A percentile compares a stretch with the other conserved stretches of the same genome.
Evolutionary conservation across 2,797 vertebrate genomes (phyloP).

Genomic region (Ispidina picta): DNA sequence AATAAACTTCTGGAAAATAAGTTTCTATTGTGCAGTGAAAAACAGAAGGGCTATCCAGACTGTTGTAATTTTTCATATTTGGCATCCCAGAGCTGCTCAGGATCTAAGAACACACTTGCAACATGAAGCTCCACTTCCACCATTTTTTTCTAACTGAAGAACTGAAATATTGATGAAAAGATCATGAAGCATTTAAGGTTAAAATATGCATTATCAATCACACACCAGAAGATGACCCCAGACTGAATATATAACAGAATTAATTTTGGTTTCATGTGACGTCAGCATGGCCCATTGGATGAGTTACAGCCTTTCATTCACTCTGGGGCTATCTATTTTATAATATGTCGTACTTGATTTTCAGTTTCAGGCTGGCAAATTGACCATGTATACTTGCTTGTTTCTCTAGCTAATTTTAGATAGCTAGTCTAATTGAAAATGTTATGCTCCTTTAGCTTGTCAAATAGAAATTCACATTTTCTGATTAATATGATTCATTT

Average conservation of each 20-base stretch:
- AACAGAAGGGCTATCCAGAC: background rate
- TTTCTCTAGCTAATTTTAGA: conserved; percentile 77
- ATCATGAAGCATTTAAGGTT: conserved; percentile 39
- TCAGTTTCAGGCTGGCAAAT: conserved; percentile 65
- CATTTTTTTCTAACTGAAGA: conserved; percentile 1
- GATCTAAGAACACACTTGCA: background rate
- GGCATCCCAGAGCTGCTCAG: background rate
- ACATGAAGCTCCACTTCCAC: background rate
- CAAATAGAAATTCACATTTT: conserved; percentile 77
- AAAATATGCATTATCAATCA: conserved; percentile 22
- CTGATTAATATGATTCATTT: conserved; percentile 79
- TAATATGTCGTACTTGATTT: conserved; percentile 66
- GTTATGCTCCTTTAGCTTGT: conserved; percentile 77
- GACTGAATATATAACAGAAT: conserved; percentile 32
- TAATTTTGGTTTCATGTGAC: conserved; percentile 56
- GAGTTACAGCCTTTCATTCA: conserved; percentile 55
- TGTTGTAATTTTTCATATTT: background rate
- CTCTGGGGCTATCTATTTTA: conserved; percentile 62
- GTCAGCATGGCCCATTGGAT: conserved; percentile 36
- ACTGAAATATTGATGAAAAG: conserved; percentile 41
- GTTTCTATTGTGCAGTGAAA: background rate
- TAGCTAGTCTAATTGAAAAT: conserved; percentile 75
- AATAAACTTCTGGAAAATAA: background rate
- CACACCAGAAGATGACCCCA: background rate
- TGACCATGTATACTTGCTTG: conserved; percentile 69